phyloP scores from a whole-genome alignment of 2,113 vertebrate genomes.

The Clarias macrocephalus region DNA sequence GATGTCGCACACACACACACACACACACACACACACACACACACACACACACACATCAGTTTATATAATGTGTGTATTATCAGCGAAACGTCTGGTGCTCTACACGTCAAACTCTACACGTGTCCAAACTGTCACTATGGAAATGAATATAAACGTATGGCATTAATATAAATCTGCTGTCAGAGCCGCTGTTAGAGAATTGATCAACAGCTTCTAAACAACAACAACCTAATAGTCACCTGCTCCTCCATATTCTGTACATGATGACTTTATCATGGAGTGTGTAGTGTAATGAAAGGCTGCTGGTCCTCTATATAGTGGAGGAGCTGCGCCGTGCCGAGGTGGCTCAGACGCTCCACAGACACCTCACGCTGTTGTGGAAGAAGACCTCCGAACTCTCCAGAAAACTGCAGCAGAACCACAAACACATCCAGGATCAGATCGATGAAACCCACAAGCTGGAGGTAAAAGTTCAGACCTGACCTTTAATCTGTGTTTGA shows the following conservation, averaged over 20 bases:
- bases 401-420: constrained; percentile 50
- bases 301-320: constrained; percentile 51
- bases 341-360: constrained; percentile 44
- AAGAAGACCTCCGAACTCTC: constrained; percentile 51
- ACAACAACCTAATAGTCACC: neutral
- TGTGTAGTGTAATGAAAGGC: neutral
- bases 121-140: neutral
- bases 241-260: neutral
- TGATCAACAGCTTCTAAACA: neutral
- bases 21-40: no score
- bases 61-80: neutral
- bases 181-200: neutral
- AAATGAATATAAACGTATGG: neutral
- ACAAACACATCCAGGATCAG: constrained; percentile 53
- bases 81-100: no score
- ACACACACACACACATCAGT: no score
- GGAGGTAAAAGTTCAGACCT: constrained; percentile 62
- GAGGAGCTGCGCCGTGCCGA: constrained; percentile 59
- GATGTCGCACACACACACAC: no score
- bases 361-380: constrained; percentile 59
- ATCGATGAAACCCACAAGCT: constrained; percentile 55
- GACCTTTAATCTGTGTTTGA: neutral
- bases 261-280: neutral
- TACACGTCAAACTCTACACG: no score
- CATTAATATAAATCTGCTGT: neutral